Percentiles rank a stretch among this genome's conserved stretches.
These are phyloP conservation scores for Oedothorax gibbosus DNA, from an alignment of 1,140 invertebrate species.

Conservation along the genomic window DNA sequence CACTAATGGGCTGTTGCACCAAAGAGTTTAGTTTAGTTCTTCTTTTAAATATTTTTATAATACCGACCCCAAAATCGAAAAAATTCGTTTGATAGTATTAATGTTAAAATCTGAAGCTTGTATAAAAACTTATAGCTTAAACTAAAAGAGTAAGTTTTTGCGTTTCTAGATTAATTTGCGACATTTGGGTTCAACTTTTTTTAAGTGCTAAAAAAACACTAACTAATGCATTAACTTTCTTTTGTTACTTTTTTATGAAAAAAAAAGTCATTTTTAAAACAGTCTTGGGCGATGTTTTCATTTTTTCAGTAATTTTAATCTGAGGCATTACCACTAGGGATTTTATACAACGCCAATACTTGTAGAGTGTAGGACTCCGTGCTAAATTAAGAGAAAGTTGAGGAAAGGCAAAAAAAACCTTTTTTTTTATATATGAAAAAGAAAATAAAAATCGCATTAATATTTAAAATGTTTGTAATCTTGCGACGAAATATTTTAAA, in stretches of 20 bases:
- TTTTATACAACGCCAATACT: constrained; percentile 45
- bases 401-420: neutral
- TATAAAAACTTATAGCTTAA: too few relatives aligned
- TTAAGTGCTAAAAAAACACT: neutral
- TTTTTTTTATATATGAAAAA: constrained; percentile 10
- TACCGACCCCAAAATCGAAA: too few relatives aligned
- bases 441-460: constrained; percentile 52
- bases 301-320: constrained; percentile 56
- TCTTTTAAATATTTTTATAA: too few relatives aligned
- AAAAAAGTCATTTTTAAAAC: constrained; percentile 45
- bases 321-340: constrained; percentile 21
- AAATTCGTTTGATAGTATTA: too few relatives aligned
- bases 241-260: constrained; percentile 20
- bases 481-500: constrained; percentile 54
- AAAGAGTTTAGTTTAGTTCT: too few relatives aligned
- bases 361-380: neutral
- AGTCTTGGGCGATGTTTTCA: constrained; percentile 17
- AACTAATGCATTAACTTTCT: constrained; percentile 49
- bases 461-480: constrained; percentile 60
- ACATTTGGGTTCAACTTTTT: too few relatives aligned
- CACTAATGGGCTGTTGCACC: too few relatives aligned
- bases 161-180: too few relatives aligned
- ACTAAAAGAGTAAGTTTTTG: too few relatives aligned
- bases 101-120: too few relatives aligned
- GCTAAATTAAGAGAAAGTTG: constrained; percentile 34